Percentiles rank a stretch among this genome's conserved stretches.
These are phyloP conservation scores for Campylomormyrus numenius DNA, from an alignment of 2,113 vertebrate species.

Conservation along the genomic window DNA sequence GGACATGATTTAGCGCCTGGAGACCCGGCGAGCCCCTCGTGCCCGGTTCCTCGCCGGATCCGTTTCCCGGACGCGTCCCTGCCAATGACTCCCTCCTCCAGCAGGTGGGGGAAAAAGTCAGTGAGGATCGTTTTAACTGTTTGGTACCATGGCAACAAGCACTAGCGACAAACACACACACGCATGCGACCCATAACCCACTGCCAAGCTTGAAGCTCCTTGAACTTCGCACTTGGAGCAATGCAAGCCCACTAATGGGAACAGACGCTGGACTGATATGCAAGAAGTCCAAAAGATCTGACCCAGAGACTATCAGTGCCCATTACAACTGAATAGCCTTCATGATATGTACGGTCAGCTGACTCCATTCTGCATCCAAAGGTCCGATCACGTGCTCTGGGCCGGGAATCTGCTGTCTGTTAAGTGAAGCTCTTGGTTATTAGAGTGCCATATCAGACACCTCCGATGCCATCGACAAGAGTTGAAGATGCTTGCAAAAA, in stretches of 20 bases:
- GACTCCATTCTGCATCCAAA: background rate
- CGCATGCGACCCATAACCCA: background rate
- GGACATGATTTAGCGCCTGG: background rate
- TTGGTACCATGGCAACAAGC: constrained; percentile 49
- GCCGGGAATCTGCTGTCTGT: background rate
- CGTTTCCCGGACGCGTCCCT: constrained; percentile 14
- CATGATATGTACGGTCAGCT: background rate
- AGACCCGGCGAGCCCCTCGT: background rate
- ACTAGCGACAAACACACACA: constrained; percentile 24
- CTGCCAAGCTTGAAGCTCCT: background rate
- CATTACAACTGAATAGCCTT: background rate
- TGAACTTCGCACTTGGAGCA: background rate
- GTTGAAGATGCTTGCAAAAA: background rate
- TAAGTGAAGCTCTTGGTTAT: background rate
- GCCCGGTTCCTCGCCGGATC: constrained; percentile 19
- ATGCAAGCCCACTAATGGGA: background rate
- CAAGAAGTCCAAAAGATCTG: background rate
- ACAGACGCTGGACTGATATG: background rate
- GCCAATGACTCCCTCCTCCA: constrained; percentile 24
- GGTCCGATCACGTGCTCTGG: background rate
- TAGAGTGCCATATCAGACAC: background rate
- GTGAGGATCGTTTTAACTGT: constrained; percentile 39
- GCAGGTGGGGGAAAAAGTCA: constrained; percentile 47
- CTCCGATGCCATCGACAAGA: background rate
- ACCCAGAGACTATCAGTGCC: background rate